Evolutionary conservation across 2,888 invertebrate species (phyloP), one percentile per base, ranked within the genome.

Genomic region (Troides aeacus): DNA sequence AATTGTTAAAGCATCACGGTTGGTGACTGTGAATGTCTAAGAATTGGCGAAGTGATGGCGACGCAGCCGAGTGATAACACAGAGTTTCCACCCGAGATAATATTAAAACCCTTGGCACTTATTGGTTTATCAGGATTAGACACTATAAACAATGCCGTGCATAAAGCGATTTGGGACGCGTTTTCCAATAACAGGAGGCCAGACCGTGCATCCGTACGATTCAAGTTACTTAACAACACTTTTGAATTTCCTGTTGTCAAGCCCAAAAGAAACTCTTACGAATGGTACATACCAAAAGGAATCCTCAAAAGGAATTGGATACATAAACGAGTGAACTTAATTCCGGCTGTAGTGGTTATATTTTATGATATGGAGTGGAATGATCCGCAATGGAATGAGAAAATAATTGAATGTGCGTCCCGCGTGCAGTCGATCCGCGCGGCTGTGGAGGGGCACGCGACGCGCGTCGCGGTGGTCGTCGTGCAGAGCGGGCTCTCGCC

Each of bases 331-430:
- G 93, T 98, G 56, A 95, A 96, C 75, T 94, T 96, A 70, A 94
- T 99, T 74, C 99, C 99, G 12, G 96, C 99, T 1, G 96, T 99
- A 0, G 96, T 98, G 39, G 98, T 99, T 3, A 94, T 99, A 72
- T 99, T 99, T 88, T 97, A 97, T 85, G 99, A 99, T 81, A 94
- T 99, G 83, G 99, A 99, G 88, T 99, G 99, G 99, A 97, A 97
- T 84, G 99, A 99, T 88, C 93, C 94, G 0, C 94, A 96, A 74
- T 99, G 99, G 99, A 96, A 96, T 76, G 99, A 99, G 77, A 98
- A 97, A 83, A 97, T 97, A 82, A 95, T 97, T 78, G 99, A 99
- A 86, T 99, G 98, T 88, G 97, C 98, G 12, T 97, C 97, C 0
- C 94, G 96, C 78, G 96, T 99, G 50, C 97, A 98, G 84, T 95